Base-by-base conservation (phyloP, 1,140 invertebrate species). In the Lerema accius region DNA sequence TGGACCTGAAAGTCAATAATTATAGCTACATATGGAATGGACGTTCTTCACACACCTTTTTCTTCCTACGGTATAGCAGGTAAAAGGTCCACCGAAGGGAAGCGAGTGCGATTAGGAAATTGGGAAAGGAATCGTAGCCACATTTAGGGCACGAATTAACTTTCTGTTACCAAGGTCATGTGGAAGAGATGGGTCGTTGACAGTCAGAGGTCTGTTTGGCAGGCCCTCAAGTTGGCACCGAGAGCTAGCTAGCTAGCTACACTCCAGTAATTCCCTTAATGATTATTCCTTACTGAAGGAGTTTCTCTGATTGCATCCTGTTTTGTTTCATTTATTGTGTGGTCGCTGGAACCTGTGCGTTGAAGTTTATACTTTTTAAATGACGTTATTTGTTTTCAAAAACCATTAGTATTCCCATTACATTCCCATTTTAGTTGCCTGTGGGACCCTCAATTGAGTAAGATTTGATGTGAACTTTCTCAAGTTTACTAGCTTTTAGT, bases 251-350 rank as follows among this genome's bases (percentile, higher is more conserved):
- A 43, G 14, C 50, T 58, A 13, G n/a, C n/a, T n/a, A n/a, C n/a
- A n/a, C 43, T 59, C 19, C 28, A 46, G 55, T 58, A 58, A 58
- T 59, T 59, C 43, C 15, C 14, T 59, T 59, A 59, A 59, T 59
- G 55, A 48, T 59, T 37, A 48, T 59, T 48, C 55, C 55, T 58
- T 46, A 5, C 51, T 43, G 26, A 43, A 46, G 55, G 43, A 59
- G 42, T 48, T 58, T 46, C 55, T 59, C 55, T 48, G 55, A 59
- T 59, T 48, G 43, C 55, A 37, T 48, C 28, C 55, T 11, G 23
- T 48, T 42, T 59, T 59, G 55, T 46, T 58, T 45, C 17, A 28
- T 59, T 23, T 59, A 28, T 11, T 37, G 35, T 58, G 43, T 16
- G 53, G 53, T 58, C 11, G 19, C 23, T 13, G 53, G 15, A 58